phyloP scores from a whole-genome alignment of 1,140 invertebrate species.

The Drosophila melanica region DNA sequence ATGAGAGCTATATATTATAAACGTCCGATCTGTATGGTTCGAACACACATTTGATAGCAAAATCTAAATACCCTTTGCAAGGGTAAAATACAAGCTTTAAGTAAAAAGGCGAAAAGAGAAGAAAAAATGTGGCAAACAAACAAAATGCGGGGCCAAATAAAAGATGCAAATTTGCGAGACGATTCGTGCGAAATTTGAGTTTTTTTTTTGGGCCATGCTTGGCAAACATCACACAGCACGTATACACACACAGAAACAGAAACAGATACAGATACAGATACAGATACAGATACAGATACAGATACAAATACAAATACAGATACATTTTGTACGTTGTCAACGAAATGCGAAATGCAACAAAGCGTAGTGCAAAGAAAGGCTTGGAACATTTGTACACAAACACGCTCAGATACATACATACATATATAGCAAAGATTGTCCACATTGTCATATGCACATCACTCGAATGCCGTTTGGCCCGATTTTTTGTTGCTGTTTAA shows the following conservation, averaged over 20 bases:
- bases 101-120: constrained; percentile 17
- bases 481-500: neutral
- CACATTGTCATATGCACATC: neutral
- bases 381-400: constrained; percentile 16
- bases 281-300: neutral
- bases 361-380: constrained; percentile 70
- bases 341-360: constrained; percentile 43
- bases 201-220: constrained; percentile 32
- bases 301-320: constrained; percentile 5
- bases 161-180: constrained; percentile 66
- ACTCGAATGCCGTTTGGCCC: too few species aligned
- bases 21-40: too few species aligned
- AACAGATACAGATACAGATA: too few species aligned
- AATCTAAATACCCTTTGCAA: neutral
- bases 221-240: constrained; percentile 29
- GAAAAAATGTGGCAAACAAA: constrained; percentile 48
- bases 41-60: too few species aligned
- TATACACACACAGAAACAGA: constrained; percentile 2
- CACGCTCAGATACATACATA: too few species aligned
- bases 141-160: constrained; percentile 55
- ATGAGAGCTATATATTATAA: too few species aligned
- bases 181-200: constrained; percentile 58
- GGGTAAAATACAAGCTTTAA: constrained; percentile 39
- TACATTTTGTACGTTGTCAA: constrained; percentile 15
- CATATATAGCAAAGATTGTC: neutral